A percentile compares a stretch with the other conserved stretches of the same genome.
phyloP scores from a whole-genome alignment of 2,113 vertebrate species.

The Saguinus imperator region DNA sequence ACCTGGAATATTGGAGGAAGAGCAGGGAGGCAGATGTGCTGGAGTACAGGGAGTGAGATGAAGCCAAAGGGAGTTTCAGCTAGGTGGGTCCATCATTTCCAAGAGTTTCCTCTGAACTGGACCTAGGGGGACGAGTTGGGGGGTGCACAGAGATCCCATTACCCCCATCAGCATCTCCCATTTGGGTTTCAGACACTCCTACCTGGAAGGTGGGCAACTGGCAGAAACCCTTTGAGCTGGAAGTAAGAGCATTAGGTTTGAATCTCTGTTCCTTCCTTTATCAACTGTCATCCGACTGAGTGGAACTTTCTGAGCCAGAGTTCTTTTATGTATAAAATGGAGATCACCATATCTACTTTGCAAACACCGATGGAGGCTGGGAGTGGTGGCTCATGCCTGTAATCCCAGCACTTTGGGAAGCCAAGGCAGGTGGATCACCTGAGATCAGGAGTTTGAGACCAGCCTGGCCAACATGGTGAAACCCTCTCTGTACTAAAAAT shows the following conservation, averaged over 20 bases:
- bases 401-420: no score
- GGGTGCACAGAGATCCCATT: background rate
- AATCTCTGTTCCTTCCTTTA: background rate
- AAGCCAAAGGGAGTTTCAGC: background rate
- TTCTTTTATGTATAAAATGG: background rate
- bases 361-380: no score
- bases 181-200: background rate
- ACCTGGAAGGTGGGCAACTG: background rate
- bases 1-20: background rate
- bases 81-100: no score
- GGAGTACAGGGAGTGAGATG: background rate
- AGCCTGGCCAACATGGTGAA: no score
- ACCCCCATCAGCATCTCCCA: background rate
- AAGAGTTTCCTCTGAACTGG: background rate
- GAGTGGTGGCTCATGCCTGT: no score
- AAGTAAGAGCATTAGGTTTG: no score
- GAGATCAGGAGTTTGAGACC: no score
- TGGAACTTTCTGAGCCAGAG: background rate
- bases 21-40: background rate
- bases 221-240: background rate
- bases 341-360: background rate
- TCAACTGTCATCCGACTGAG: rapidly evolving
- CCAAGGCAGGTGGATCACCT: no score
- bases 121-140: rapidly evolving
- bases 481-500: no score